A percentile compares a stretch with the other conserved stretches of the same genome.
Evolutionary conservation across 2,113 vertebrate genomes (phyloP).

Genomic region (Apeltes quadracus): DNA sequence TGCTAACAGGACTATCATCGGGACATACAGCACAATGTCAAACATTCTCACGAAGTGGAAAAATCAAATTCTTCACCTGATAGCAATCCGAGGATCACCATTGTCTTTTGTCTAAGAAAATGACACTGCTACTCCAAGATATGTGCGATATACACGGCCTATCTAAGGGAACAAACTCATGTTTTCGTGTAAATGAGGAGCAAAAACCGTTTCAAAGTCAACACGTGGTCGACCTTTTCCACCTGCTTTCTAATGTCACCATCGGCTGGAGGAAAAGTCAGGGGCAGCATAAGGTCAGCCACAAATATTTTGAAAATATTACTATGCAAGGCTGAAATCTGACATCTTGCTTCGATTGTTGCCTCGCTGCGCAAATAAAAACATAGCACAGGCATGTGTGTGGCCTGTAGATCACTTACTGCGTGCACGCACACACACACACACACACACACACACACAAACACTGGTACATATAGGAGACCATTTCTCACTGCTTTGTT

Average conservation of each 20-base stretch:
- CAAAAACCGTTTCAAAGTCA: background rate
- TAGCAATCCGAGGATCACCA: too few relatives aligned
- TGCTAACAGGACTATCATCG: too few relatives aligned
- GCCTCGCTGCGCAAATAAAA: background rate
- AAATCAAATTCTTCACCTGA: background rate
- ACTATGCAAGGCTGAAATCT: background rate
- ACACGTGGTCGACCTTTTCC: constrained; percentile 48
- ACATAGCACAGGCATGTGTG: background rate
- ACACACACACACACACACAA: constrained; percentile 6
- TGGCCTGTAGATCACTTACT: background rate
- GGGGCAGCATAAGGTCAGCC: constrained; percentile 30
- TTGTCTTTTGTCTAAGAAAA: too few relatives aligned
- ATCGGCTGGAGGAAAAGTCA: constrained; percentile 40
- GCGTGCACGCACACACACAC: constrained; percentile 2
- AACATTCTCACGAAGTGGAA: background rate
- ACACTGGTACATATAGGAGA: constrained; percentile 10
- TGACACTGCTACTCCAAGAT: background rate
- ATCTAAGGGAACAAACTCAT: background rate
- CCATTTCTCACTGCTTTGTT: constrained; percentile 13
- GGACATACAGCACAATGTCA: too few relatives aligned
- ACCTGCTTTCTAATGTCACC: constrained; percentile 40
- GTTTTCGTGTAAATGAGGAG: background rate
- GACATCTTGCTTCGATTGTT: background rate
- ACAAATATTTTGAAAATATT: constrained; percentile 14
- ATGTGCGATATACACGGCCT: background rate